Evolutionary conservation across 2,113 vertebrate species (phyloP), one percentile per base, ranked within the genome.

Genomic region (Peromyscus leucopus): DNA sequence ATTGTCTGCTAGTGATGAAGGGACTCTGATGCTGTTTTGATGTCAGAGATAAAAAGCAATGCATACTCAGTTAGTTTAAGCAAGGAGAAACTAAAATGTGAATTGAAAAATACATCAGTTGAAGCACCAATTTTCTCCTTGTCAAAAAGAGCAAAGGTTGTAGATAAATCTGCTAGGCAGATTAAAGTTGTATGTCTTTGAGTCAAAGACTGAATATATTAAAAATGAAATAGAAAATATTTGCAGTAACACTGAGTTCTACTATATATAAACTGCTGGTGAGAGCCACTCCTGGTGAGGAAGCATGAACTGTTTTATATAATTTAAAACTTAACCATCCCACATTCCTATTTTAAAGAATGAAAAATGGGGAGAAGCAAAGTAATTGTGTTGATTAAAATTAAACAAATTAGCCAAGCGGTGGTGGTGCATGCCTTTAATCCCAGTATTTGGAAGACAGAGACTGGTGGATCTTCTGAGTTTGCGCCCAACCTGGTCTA

Each of bases 151-250:
- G 15, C 46, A 31, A 31, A 33, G 8, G 26, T 31, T 79, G 26
- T 17, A 79, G 31, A 19, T 31, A 51, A 79, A 46, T 79, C 31
- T 79, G 24, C 76, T 51, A 19, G 26, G 46, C 76, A 51, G 76
- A 79, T 39, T 89, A 55, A 95, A 95, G 24, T 42, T 86, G 24
- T 84, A 84, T 94, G 17, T 85, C 31, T 89, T 89, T 92, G 57
- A 89, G 48, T 75, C 61, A 89, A 89, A 89, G 31, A 0, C 65
- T 92, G 72, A 78, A 51, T 67, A 51, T 36, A 63, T 89, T 92
- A 57, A 89, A 89, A 63, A 84, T 51, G 7, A 71, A 19, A 76
- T 33, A 78, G 19, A 91, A 84, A 84, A 39, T 46, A 69, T 67
- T 85, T 72, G n/a, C 13, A 79, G 33, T 36, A 74, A 59, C 46